Evolutionary conservation across 35 echinoderm and acorn worm species (phyloP).

Genomic region (Eucidaris tribuloides): DNA sequence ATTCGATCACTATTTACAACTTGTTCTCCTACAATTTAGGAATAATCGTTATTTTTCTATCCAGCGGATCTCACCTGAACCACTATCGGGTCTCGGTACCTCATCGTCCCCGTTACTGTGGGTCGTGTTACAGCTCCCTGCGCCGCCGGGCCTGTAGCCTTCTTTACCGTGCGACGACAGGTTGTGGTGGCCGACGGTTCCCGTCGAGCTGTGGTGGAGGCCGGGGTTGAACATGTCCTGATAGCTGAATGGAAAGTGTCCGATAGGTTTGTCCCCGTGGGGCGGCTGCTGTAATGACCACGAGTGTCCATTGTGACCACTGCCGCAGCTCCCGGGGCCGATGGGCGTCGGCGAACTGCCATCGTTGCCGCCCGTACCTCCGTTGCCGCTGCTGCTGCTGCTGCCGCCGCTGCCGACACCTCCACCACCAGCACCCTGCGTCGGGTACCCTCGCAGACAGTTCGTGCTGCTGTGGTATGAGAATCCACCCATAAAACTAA

Average conservation of each 20-base stretch:
- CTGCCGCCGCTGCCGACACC: too few species aligned
- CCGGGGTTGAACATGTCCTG: not conserved
- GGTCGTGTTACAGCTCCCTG: not conserved
- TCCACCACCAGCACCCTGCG: too few species aligned
- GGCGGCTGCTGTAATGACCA: not conserved
- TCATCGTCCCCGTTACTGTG: slow-evolving; percentile 2
- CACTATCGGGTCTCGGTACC: not conserved
- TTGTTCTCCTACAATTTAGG: too few species aligned
- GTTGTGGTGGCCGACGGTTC: not conserved
- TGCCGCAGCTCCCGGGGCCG: not conserved
- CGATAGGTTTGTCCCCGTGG: not conserved
- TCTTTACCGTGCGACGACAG: not conserved
- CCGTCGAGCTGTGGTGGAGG: not conserved
- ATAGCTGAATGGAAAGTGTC: slow-evolving; percentile 20
- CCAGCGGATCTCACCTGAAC: not conserved
- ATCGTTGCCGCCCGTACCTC: not conserved
- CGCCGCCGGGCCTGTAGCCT: not conserved
- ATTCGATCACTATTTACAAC: too few species aligned
- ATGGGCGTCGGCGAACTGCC: not conserved
- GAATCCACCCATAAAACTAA: slow-evolving; percentile 22
- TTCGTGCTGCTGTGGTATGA: slow-evolving; percentile 28
- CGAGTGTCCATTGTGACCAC: not conserved
- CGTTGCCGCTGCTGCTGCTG: not conserved
- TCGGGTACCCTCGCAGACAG: slow-evolving; percentile 18
- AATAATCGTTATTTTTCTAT: too few species aligned